These are phyloP conservation scores for Parus major DNA, from an alignment of 2,113 vertebrate species.

Conservation along the genomic window DNA sequence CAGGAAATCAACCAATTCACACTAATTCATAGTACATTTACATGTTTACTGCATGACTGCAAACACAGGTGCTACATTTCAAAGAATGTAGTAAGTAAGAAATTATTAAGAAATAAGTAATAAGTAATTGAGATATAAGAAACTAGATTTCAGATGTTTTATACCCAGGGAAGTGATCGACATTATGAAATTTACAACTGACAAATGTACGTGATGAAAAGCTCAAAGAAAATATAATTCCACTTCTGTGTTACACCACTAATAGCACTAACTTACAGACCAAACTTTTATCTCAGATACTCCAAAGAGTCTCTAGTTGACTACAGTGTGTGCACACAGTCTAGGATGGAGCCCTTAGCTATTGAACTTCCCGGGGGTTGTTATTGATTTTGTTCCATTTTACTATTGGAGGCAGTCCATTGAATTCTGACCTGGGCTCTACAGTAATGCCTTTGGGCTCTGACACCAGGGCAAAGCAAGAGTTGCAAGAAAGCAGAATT, in stretches of 20 bases:
- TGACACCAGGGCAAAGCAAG: background rate
- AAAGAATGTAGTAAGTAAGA: background rate
- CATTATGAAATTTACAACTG: background rate
- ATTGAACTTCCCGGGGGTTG: background rate
- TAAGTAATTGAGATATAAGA: background rate
- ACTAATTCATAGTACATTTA: background rate
- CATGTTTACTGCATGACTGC: background rate
- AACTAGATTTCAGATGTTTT: background rate
- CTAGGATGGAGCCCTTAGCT: background rate
- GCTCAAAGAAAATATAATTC: background rate
- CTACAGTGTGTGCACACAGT: background rate
- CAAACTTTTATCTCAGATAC: background rate
- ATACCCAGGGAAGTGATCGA: background rate
- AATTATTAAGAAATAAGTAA: no score
- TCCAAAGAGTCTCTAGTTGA: background rate
- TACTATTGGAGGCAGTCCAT: background rate
- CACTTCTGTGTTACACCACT: background rate
- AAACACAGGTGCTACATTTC: background rate
- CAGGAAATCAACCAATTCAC: background rate
- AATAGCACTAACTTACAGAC: background rate
- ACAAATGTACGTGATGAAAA: background rate
- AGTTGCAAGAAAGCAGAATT: background rate
- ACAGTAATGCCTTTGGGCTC: background rate
- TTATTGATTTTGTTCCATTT: conserved; percentile 1
- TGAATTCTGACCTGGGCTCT: background rate